These are phyloP conservation scores for Plagiodera versicolora DNA, from an alignment of 2,888 invertebrate species.

Conservation along the genomic window DNA sequence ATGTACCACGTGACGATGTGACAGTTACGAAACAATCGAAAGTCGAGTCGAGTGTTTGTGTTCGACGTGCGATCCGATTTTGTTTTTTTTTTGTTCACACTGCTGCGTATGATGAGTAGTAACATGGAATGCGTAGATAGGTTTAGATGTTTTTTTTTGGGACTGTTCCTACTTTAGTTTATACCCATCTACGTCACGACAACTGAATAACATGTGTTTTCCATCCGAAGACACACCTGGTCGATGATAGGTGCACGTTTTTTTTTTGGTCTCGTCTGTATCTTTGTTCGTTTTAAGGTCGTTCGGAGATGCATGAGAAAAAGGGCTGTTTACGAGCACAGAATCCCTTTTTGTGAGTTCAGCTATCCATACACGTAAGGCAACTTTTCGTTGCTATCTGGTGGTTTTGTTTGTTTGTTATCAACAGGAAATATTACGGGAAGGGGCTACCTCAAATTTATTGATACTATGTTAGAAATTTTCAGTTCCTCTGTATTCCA, in stretches of 20 bases:
- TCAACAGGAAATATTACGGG: too few species aligned
- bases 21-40: conserved; percentile 24
- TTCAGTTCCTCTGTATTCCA: too few species aligned
- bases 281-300: not conserved
- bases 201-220: not conserved
- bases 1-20: conserved; percentile 22
- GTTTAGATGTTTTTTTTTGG: too few species aligned
- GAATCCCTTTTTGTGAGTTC: not conserved
- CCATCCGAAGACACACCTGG: not conserved
- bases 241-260: not conserved
- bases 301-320: not conserved
- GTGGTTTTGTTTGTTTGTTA: too few species aligned
- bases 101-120: too few species aligned
- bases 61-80: not conserved
- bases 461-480: too few species aligned
- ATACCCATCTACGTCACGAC: too few species aligned
- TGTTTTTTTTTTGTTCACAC: not conserved
- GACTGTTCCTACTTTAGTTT: too few species aligned
- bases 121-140: too few species aligned
- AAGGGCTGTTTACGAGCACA: not conserved
- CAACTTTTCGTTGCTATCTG: not conserved
- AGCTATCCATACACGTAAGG: not conserved
- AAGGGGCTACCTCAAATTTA: too few species aligned
- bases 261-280: not conserved
- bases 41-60: conserved; percentile 13